A percentile compares a stretch with the other conserved stretches of the same genome.
Conservation (phyloP, 2,888 invertebrate species). For the Drosophila emarginata region DNA sequence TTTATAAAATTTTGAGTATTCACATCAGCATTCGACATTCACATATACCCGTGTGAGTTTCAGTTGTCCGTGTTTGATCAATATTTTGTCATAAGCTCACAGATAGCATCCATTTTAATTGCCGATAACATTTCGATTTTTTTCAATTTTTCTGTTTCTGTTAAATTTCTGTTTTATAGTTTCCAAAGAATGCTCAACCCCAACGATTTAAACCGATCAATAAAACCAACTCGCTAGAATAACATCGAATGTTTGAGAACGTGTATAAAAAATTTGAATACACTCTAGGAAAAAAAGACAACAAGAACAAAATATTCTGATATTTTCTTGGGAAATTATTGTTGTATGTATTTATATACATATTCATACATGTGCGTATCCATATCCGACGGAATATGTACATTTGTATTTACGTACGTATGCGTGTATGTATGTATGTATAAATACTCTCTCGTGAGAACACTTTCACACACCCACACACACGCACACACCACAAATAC, state of each 20-base stretch:
- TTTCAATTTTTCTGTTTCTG: not conserved
- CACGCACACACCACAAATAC: not conserved
- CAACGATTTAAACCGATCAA: constrained; percentile 37
- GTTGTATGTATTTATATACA: constrained; percentile 44
- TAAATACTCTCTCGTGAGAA: constrained; percentile 7
- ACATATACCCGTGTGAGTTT: constrained; percentile 8
- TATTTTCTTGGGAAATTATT: constrained; percentile 51
- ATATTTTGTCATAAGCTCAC: constrained; percentile 5
- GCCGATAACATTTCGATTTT: not conserved
- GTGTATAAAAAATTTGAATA: constrained; percentile 54
- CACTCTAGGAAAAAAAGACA: constrained; percentile 17
- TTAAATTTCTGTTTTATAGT: constrained; percentile 11
- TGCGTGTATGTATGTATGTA: constrained; percentile 8
- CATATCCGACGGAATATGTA: constrained; percentile 10
- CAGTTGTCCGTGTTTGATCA: not conserved
- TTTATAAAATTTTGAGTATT: constrained; percentile 22
- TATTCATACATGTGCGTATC: constrained; percentile 18
- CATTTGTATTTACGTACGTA: constrained; percentile 6
- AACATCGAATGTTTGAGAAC: constrained; percentile 52
- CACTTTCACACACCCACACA: constrained; percentile 6
- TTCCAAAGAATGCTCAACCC: constrained; percentile 29
- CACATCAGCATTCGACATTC: constrained; percentile 4
- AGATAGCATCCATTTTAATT: not conserved
- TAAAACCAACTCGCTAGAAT: constrained; percentile 31
- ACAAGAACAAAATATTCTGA: constrained; percentile 38